Evolutionary conservation across 1,140 invertebrate species (phyloP).

Genomic region (Octopus bimaculoides): DNA sequence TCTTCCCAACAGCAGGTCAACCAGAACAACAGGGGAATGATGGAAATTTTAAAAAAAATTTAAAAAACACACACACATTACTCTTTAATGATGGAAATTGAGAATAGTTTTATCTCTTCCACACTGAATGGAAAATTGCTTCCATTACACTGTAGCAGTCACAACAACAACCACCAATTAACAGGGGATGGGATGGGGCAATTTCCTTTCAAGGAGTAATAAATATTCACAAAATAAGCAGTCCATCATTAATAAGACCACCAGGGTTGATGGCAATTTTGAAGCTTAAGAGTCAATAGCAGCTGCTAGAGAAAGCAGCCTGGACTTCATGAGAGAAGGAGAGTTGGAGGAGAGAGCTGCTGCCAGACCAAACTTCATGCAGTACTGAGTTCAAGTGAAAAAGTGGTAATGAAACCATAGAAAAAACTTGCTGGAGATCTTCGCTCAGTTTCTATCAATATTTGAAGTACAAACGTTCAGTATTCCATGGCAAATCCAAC

Average conservation of each 20-base stretch:
- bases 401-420: slow-evolving; percentile 10
- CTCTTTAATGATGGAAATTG: slow-evolving; percentile 11
- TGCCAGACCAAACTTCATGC: slow-evolving; percentile 14
- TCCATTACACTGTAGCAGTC: not conserved
- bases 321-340: too few species aligned
- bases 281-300: slow-evolving; percentile 1
- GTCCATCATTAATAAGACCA: not conserved
- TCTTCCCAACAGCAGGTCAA: not conserved
- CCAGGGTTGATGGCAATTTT: not conserved
- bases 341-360: not conserved
- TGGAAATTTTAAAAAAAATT: not conserved
- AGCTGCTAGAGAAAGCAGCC: not conserved
- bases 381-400: slow-evolving; percentile 15
- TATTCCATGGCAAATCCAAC: slow-evolving; percentile 4
- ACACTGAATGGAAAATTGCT: not conserved
- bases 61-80: not conserved
- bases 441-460: not conserved
- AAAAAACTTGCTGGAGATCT: slow-evolving; percentile 12
- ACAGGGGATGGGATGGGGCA: not conserved
- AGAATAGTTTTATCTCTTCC: slow-evolving; percentile 3
- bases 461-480: slow-evolving; percentile 8
- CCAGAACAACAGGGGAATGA: not conserved
- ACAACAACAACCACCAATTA: not conserved
- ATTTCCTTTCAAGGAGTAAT: slow-evolving; percentile 14
- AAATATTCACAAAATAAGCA: slow-evolving; percentile 16